Evolutionary conservation across 2,797 vertebrate species (phyloP), one percentile per base, ranked within the genome.

Genomic region (Brachymystax lenok): DNA sequence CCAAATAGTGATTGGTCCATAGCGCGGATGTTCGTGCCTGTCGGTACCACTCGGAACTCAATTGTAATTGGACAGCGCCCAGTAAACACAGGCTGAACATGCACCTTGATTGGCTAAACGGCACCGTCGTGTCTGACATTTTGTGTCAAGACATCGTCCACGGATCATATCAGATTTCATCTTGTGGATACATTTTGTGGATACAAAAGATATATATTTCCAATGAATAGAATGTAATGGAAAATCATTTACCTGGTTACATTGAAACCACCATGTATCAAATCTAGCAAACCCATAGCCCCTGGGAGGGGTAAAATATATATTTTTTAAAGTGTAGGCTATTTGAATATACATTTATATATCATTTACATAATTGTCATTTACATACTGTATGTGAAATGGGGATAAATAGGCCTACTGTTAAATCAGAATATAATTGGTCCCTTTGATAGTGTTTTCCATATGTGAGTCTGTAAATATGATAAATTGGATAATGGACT

Each of bases 161-260:
- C 19, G 56, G n/a, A 21, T 17, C 35, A n/a, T 84, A 83, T 92
- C 88, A 89, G 89, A 91, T 91, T 92, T 93, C 91, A 92, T 93
- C 84, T 92, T 91, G 86, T 17, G 84, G 81, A 69, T 77, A 3
- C 5, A 82, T 33, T 82, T 72, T 72, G 71, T 28, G 24, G 14
- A 54, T n/a, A 56, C 14, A 8, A 72, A 17, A 33, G 54, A 16
- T 3, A 10, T 17, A 28, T 35, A 35, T 35, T 35, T 35, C 35
- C 35, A 35, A 35, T 35, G 6, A 35, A 35, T 35, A 35, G 7
- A 35, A 35, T 35, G 35, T 35, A 7, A 35, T 10, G 4, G 16
- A 33, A 30, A 14, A 17, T 14, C 1, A 17, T 67, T 12, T 33
- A 28, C 28, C 13, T 27, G 28, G 14, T 67, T 67, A 67, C 16